Evolutionary conservation across 2,888 invertebrate genomes (phyloP).

Genomic region (Caenorhabditis becei): DNA sequence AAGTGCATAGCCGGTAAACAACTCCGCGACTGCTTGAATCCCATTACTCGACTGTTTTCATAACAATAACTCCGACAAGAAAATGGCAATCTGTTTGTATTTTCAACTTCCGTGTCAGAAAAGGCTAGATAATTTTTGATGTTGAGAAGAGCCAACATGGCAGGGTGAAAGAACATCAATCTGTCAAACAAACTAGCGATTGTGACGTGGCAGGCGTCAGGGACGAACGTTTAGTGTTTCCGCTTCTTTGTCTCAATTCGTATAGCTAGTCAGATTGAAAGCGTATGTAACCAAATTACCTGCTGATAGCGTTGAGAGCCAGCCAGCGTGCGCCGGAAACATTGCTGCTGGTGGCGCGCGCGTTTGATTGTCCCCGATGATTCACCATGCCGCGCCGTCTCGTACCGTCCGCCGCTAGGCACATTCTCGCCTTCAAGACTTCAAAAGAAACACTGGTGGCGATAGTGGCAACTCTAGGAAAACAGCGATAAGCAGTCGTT

Average conservation of each 20-base stretch:
- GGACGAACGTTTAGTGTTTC: background rate
- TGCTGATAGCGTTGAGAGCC: background rate
- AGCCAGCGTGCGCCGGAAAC: background rate
- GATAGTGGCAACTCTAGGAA: conserved; percentile 13
- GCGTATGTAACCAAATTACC: conserved; percentile 3
- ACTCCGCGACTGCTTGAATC: too few species aligned
- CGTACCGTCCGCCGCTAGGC: background rate
- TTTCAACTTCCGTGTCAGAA: too few species aligned
- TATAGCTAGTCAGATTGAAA: background rate
- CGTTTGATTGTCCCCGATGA: background rate
- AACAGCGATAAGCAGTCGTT: conserved; percentile 37
- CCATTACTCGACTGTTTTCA: too few species aligned
- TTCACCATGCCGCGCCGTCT: background rate
- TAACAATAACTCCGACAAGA: too few species aligned
- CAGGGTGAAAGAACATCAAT: background rate
- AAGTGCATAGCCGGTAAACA: too few species aligned
- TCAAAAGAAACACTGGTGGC: background rate
- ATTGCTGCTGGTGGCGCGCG: background rate
- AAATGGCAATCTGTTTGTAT: too few species aligned
- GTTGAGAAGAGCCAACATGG: too few species aligned
- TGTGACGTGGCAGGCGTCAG: conserved; percentile 8
- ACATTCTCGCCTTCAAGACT: background rate
- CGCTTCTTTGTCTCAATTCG: background rate
- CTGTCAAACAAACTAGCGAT: background rate
- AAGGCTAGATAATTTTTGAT: too few species aligned